Base-by-base conservation (phyloP, 2,797 vertebrate genomes). In the Otolemur crassicaudatus region DNA sequence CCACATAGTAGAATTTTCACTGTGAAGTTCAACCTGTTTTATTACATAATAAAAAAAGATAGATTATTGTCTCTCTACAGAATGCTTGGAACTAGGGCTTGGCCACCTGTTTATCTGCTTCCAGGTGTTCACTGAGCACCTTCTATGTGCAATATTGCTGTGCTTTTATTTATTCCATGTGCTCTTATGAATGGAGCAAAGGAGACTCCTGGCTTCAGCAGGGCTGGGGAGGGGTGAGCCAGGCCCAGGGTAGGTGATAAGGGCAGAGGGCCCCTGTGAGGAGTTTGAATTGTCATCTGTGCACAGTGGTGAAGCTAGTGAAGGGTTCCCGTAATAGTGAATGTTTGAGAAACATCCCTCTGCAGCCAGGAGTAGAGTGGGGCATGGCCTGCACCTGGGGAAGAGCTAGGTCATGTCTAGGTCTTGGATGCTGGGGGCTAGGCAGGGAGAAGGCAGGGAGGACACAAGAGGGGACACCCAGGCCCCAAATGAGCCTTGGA, bases 31-130 rank as follows among this genome's bases (percentile, higher is more conserved):
- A 49, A 5, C 34, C 23, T 61, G 82, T 79, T 69, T 91, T 25
- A 27, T 93, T 82, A 87, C 23, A 17, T 88, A 91, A 91, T 56
- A 14, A 81, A 56, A 56, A 81, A 63, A 73, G 73, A 75, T 31
- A 25, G 16, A 3, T 86, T 61, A 29, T 65, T 58, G 37, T 80
- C 80, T 61, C 92, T 53, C 34, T 80, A 67, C 86, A 79, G 63
- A 75, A 82, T n/a, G 43, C 23, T 46, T 34, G 22, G 43, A 61
- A 25, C 19, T n/a, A 29, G 49, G 70, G 40, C 34, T 81, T 23
- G 12, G 3, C 85, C 25, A 10, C 61, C 56, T 63, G 40, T 69
- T 53, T 46, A 5, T n/a, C 58, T 46, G 10, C 69, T 69, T 34
- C 6, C 2, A 5, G 17, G 73, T 31, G 27, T 75, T 70, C 72